Evolutionary conservation across 1,140 invertebrate species (phyloP), one percentile per base, ranked within the genome.

Genomic region (Tetranychus cinnabarinus): DNA sequence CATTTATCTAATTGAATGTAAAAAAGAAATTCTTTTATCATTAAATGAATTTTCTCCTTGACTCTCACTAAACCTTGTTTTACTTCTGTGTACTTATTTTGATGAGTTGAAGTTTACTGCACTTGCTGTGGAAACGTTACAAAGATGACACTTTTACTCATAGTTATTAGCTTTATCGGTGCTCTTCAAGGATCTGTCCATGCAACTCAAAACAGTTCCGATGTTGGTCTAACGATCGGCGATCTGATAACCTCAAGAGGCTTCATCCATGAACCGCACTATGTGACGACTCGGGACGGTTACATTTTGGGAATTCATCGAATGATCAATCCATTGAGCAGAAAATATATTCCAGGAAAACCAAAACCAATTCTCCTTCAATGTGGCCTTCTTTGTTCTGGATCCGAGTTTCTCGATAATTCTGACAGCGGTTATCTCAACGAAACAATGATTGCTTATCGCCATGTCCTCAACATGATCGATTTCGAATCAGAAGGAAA

Each of bases 361-460:
- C 34, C 5, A 10, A 42, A 33, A 3, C 77, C 77, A 0, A 79
- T 83, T 15, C 15, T 65, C 7, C 68, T 86, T 0, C 83, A 86
- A 67, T 86, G 88, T 70, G 86, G 86, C 0, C 72, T 88, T 7
- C 70, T 86, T 0, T 80, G 79, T 8, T 82, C 81, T 67, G 85
- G 83, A 1, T 33, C 31, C 13, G 56, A 46, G 23, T 62, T 33
- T 10, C 33, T 62, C 1, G 3, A 12, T 8, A 54, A 23, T 4
- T 13, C 56, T 0, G 2, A 15, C 13, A 39, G 46, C 35, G 56
- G 56, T 34, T 8, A 57, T 4, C 34, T 57, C 13, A 57, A 23
- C 23, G 23, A 23, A 23, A 23, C 23, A 23, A 23, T 23, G 23
- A 23, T 31, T n/a, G n/a, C n/a, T 6, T 13, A 45, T 39, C 56